Conservation (phyloP, 1,140 invertebrate genomes). For the Pristionchus pacificus region DNA sequence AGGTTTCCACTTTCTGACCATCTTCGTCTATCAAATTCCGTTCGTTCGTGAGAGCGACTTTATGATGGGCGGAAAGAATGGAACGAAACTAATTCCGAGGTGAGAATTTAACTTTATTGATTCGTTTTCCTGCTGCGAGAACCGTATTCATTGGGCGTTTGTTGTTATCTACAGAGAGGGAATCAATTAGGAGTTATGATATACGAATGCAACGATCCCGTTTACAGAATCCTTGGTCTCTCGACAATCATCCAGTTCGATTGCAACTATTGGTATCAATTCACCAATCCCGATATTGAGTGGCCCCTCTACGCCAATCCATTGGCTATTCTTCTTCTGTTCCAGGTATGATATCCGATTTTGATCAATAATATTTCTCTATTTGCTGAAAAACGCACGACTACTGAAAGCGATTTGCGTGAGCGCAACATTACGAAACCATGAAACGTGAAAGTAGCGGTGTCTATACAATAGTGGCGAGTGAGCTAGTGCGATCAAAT, state of each 20-base stretch:
- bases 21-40: slow-evolving; percentile 51
- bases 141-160: no score
- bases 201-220: background rate
- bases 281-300: background rate
- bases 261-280: slow-evolving; percentile 41
- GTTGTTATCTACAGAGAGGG: no score
- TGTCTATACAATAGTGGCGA: no score
- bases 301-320: slow-evolving; percentile 50
- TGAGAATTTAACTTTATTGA: slow-evolving; percentile 27
- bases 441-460: no score
- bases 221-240: slow-evolving; percentile 46
- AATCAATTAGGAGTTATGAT: slow-evolving; percentile 30
- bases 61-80: background rate
- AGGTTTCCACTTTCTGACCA: slow-evolving; percentile 43
- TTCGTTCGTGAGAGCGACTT: slow-evolving; percentile 19
- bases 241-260: slow-evolving; percentile 26
- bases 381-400: no score
- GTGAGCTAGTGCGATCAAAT: no score
- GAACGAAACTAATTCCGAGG: slow-evolving; percentile 17
- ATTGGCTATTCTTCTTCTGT: slow-evolving; percentile 28
- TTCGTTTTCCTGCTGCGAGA: no score
- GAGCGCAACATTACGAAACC: no score
- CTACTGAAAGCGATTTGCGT: no score
- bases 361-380: slow-evolving; percentile 4
- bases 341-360: slow-evolving; percentile 17